Evolutionary conservation across 2,797 vertebrate genomes (phyloP).

Genomic region (Chaenodraco wilsoni): DNA sequence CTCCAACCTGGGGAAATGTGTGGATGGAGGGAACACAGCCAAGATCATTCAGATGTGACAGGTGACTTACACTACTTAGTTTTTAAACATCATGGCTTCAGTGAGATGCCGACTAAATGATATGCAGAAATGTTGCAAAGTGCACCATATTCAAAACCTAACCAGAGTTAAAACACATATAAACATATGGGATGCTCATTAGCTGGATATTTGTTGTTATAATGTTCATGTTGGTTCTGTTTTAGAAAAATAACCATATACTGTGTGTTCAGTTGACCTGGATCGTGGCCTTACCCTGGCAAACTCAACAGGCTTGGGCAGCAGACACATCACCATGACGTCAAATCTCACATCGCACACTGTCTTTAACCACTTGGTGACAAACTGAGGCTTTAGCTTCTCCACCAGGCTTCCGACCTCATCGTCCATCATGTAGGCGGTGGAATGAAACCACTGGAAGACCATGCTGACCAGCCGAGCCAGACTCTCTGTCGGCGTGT

Average conservation of each 20-base stretch:
- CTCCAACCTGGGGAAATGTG: conserved; percentile 89
- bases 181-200: neutral
- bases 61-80: conserved; percentile 5
- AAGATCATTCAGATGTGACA: neutral
- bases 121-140: neutral
- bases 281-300: conserved; percentile 88
- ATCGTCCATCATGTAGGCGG: conserved; percentile 99
- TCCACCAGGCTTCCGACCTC: conserved; percentile 99
- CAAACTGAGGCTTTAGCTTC: conserved; percentile 98
- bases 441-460: conserved; percentile 99
- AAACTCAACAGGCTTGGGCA: conserved; percentile 98
- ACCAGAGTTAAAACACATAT: neutral
- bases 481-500: conserved; percentile 97
- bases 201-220: neutral
- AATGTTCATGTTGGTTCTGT: neutral
- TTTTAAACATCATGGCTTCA: neutral
- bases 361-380: conserved; percentile 98
- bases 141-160: neutral
- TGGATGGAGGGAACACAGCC: neutral
- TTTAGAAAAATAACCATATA: neutral
- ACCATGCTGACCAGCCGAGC: conserved; percentile 98
- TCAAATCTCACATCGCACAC: conserved; percentile 98
- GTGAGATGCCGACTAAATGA: conserved; percentile 7
- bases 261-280: neutral
- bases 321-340: conserved; percentile 99